Evolutionary conservation across 2,797 vertebrate genomes (phyloP).

Genomic region (Dendrocincla tyrannina): DNA sequence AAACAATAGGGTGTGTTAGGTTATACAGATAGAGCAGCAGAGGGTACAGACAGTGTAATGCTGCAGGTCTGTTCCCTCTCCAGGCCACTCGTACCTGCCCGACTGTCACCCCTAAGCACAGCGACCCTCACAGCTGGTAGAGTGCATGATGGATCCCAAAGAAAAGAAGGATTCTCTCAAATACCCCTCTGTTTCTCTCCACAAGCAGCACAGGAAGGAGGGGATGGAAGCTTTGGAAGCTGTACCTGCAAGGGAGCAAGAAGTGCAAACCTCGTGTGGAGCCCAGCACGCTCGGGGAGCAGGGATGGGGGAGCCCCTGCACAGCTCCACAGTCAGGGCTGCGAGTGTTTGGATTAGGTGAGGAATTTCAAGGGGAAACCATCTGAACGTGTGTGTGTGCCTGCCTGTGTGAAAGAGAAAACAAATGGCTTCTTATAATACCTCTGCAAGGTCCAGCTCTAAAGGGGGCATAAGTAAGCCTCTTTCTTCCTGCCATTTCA

Average conservation of each 20-base stretch:
- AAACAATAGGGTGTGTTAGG: not conserved
- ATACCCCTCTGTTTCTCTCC: not conserved
- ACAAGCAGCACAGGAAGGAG: not conserved
- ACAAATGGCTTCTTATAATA: slow-evolving; percentile 51
- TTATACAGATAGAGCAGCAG: not conserved
- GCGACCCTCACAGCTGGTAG: not conserved
- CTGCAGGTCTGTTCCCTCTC: not conserved
- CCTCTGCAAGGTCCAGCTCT: not conserved
- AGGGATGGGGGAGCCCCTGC: not conserved
- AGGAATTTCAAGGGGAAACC: slow-evolving; percentile 69
- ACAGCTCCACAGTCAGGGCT: not conserved
- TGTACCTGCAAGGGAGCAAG: rapidly evolving
- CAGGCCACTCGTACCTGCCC: not conserved
- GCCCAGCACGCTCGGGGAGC: rapidly evolving
- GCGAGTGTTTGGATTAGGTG: slow-evolving; percentile 53
- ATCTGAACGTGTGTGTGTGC: not conserved
- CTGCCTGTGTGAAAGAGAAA: slow-evolving; percentile 5
- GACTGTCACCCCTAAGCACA: not conserved
- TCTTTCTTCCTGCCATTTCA: not conserved
- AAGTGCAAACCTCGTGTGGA: rapidly evolving
- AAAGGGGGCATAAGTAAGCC: not conserved
- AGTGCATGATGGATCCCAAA: not conserved
- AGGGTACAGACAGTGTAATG: not conserved
- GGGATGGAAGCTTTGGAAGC: not conserved
- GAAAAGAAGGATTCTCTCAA: not conserved